phyloP scores from a whole-genome alignment of 1,140 invertebrate species.

The Oedothorax gibbosus region DNA sequence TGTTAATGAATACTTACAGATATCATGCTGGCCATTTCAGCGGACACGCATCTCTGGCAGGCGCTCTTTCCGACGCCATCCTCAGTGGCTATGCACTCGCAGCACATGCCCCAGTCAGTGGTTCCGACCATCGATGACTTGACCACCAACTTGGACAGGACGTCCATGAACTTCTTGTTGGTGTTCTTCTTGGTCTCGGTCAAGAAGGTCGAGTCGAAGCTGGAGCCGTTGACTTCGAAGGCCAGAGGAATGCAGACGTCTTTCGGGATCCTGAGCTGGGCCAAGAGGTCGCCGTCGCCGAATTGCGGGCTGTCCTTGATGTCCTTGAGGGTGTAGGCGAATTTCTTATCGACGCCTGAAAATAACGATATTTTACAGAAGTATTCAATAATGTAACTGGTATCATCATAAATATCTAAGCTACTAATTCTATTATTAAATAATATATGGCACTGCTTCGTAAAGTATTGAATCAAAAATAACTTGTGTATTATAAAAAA shows the following conservation, averaged over 20 bases:
- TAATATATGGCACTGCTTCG: no score
- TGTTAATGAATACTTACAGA: conserved; percentile 24
- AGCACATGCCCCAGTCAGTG: conserved; percentile 76
- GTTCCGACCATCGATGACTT: conserved; percentile 74
- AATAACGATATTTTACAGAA: background rate
- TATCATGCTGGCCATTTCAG: conserved; percentile 58
- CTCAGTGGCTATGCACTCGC: conserved; percentile 76
- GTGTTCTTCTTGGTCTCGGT: conserved; percentile 75
- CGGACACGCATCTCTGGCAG: conserved; percentile 67
- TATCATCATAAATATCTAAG: no score
- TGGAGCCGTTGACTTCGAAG: conserved; percentile 82
- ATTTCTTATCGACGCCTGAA: conserved; percentile 77
- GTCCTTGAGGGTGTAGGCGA: conserved; percentile 83
- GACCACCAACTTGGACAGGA: conserved; percentile 78
- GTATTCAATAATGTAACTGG: background rate
- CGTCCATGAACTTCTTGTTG: conserved; percentile 77
- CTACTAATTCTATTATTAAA: no score
- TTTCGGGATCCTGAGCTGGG: conserved; percentile 80
- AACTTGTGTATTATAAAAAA: no score
- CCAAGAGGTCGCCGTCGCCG: conserved; percentile 77
- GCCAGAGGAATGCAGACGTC: conserved; percentile 82
- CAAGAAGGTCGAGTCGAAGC: conserved; percentile 67
- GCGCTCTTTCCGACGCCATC: conserved; percentile 68
- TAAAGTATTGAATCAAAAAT: no score
- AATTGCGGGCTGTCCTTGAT: conserved; percentile 72